These are phyloP conservation scores for Drosophila cardini DNA, from an alignment of 1,140 invertebrate species.

Conservation along the genomic window DNA sequence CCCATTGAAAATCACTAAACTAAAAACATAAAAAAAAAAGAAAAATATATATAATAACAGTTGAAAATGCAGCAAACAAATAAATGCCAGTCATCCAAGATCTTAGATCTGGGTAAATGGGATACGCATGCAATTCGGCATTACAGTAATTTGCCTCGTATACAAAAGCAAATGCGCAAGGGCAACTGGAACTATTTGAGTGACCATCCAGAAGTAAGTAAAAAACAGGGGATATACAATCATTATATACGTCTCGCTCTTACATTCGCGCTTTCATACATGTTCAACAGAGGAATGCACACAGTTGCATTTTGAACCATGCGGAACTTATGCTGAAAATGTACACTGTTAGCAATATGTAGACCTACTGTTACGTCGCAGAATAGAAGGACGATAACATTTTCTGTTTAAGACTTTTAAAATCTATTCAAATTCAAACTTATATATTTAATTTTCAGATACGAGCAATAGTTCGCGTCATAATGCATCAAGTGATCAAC, in stretches of 20 bases:
- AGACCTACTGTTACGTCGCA: background rate
- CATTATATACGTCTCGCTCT: background rate
- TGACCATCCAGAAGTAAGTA: conserved; percentile 61
- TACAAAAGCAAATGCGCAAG: conserved; percentile 60
- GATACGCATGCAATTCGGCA: conserved; percentile 53
- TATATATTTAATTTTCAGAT: conserved; percentile 30
- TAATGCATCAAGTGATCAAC: conserved; percentile 61
- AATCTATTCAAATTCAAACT: background rate
- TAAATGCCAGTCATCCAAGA: conserved; percentile 19
- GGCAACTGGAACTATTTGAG: conserved; percentile 63
- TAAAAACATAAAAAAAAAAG: background rate
- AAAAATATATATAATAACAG: background rate
- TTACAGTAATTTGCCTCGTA: conserved; percentile 44
- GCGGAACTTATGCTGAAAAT: background rate
- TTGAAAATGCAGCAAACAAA: conserved; percentile 1
- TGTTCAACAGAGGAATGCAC: too few relatives aligned
- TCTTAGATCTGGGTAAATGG: conserved; percentile 64
- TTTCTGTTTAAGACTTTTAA: too few relatives aligned
- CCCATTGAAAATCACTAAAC: background rate
- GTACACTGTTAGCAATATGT: background rate
- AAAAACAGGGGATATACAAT: background rate
- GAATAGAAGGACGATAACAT: background rate
- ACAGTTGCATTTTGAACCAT: too few relatives aligned
- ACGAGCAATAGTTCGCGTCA: conserved; percentile 66
- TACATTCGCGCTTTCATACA: background rate